Conservation (phyloP, 2,113 vertebrate species). For the Apistogramma diplotaenia region DNA sequence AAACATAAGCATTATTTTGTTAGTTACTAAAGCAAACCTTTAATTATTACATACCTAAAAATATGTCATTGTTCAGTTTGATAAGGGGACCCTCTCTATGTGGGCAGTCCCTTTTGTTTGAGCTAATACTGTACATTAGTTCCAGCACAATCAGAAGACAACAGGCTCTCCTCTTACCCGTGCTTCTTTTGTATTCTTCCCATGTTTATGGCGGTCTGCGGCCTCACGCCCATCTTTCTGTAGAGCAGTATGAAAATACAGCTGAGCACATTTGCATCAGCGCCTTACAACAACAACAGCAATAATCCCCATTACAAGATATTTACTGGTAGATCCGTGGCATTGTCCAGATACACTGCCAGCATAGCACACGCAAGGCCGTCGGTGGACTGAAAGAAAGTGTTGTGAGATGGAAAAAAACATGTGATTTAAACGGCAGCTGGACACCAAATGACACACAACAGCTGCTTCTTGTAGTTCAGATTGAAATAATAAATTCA, state of each 20-base stretch:
- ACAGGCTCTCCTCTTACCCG: slow-evolving; percentile 74
- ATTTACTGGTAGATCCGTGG: slow-evolving; percentile 92
- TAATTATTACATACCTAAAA: no score
- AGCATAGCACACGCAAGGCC: slow-evolving; percentile 87
- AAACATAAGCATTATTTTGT: no score
- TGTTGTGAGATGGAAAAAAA: neutral
- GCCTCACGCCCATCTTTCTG: slow-evolving; percentile 90
- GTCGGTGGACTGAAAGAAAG: slow-evolving; percentile 71
- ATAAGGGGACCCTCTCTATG: no score
- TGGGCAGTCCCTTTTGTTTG: no score
- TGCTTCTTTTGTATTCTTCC: slow-evolving; percentile 75
- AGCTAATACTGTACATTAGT: no score
- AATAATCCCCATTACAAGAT: no score
- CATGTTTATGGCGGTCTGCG: slow-evolving; percentile 82
- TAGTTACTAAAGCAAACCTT: no score
- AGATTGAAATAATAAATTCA: neutral
- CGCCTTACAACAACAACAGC: neutral
- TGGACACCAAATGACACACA: neutral
- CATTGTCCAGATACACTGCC: slow-evolving; percentile 88
- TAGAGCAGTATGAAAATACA: neutral
- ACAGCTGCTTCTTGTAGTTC: neutral
- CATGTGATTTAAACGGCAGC: accelerated
- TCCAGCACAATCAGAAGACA: no score
- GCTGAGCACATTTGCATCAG: neutral
- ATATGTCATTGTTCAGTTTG: no score